Base-by-base conservation (phyloP, 2,888 invertebrate genomes). In the Cephalotes varians region DNA sequence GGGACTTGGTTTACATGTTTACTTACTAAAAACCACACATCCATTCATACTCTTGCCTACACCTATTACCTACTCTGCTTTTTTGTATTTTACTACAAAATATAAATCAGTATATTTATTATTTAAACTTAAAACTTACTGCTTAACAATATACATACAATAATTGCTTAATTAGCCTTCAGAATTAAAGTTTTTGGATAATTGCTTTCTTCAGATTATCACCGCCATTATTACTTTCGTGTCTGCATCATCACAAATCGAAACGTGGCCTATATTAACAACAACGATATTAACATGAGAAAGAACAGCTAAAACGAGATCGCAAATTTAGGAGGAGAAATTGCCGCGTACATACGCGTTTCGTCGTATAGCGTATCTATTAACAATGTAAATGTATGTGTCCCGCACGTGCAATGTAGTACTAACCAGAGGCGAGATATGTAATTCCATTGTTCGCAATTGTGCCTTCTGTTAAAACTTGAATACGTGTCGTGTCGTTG, bases 361-460 rank as follows among this genome's bases (percentile, higher is more conserved):
- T 54, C 49, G 44, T 37, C 15, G 31, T 28, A 54, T 58, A 62
- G 69, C 71, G 82, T 82, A 85, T 86, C 88, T 88, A 90, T 89
- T 89, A 89, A 89, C 88, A 89, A 90, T 88, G 89, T 89, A 89
- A 89, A 89, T 84, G 85, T 84, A 64, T 79, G 79, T 73, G 90
- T 88, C 83, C 86, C 86, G 69, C 77, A 79, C 82, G 85, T 81
- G 88, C 86, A 71, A 86, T 85, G 82, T 54, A 73, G 65, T 62
- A 85, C 82, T 87, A 84, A 89, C 86, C 79, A 34, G 51, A 60
- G 51, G 56, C 85, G 80, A 90, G 85, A 87, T 89, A 86, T 86
- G 85, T 88, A 90, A 89, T 90, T 89, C 89, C 88, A 89, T 88
- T 89, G 90, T 90, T 87, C 85, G 90, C 90, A 90, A 87, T 85